These are phyloP conservation scores for Cetonia aurata DNA, from an alignment of 2,888 invertebrate species.

Conservation along the genomic window DNA sequence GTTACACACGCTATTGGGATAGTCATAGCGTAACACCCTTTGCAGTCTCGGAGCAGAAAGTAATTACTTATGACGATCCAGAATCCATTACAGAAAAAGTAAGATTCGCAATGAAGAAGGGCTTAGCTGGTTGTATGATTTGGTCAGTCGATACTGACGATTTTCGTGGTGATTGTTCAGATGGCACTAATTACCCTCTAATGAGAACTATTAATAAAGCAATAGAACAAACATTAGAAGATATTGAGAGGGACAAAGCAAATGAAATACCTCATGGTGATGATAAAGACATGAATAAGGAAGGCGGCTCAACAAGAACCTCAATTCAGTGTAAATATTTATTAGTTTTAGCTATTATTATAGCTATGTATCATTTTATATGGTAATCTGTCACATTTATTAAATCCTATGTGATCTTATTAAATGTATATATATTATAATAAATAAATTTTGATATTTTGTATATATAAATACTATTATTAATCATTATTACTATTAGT, in stretches of 20 bases:
- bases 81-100: constrained; percentile 83
- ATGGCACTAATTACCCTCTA: constrained; percentile 75
- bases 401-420: no score
- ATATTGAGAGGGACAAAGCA: no score
- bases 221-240: constrained; percentile 71
- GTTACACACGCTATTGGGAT: constrained; percentile 81
- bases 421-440: no score
- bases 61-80: constrained; percentile 83
- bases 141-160: constrained; percentile 94
- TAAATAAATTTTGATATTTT: no score
- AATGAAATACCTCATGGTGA: constrained; percentile 63
- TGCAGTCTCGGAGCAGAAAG: constrained; percentile 72
- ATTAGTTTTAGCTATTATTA: no score
- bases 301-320: no score
- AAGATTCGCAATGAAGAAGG: constrained; percentile 66
- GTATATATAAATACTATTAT: no score
- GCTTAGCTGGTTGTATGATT: constrained; percentile 85
- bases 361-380: no score
- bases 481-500: no score
- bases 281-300: constrained; percentile 32
- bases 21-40: constrained; percentile 74
- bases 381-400: no score
- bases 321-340: no score
- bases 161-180: constrained; percentile 77
- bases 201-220: constrained; percentile 81